Base-by-base conservation (phyloP, 2,888 invertebrate species). In the Zele albiditarsus region DNA sequence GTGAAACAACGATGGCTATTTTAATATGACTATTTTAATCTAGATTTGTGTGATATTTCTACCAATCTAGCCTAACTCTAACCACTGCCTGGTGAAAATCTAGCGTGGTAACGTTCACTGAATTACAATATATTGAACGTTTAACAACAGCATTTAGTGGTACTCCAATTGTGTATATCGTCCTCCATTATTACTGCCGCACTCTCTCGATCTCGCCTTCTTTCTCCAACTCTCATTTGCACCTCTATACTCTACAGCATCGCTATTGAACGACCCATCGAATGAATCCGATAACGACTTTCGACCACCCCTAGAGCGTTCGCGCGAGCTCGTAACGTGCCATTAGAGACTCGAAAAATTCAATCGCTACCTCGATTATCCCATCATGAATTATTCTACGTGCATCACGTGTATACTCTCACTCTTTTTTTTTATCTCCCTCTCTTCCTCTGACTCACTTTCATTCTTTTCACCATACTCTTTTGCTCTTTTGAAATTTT, bases 261-360 rank as follows among this genome's bases (percentile, higher is more conserved):
- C 63, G 65, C 65, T 74, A 68, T 23, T 71, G 70, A 69, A 75
- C 74, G 72, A 70, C 71, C 73, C 71, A 63, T 63, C 58, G 42
- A 77, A 77, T 62, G 65, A 63, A 73, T 66, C 73, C 75, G 76
- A 73, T 75, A 76, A 71, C 71, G 71, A 62, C 71, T 42, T 71
- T 71, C 62, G 62, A 46, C 62, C 71, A 71, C 62, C 71, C 71
- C 60, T 38, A 60, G 46, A 8, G 38, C 38, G 8, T 38, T 38
- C 12, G 27, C 71, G 42, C 58, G 62, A 25, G 60, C 60, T 46
- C 71, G 62, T 62, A 71, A 62, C 60, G 71, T 71, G 71, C 62
- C 71, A 71, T 71, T 71, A 62, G 71, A 71, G 62, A 62, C 62
- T 62, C 71, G 62, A 71, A 71, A 71, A 71, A 71, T 71, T 71